phyloP scores from a whole-genome alignment of 2,888 invertebrate genomes.

The Chrysotoxum bicinctum region DNA sequence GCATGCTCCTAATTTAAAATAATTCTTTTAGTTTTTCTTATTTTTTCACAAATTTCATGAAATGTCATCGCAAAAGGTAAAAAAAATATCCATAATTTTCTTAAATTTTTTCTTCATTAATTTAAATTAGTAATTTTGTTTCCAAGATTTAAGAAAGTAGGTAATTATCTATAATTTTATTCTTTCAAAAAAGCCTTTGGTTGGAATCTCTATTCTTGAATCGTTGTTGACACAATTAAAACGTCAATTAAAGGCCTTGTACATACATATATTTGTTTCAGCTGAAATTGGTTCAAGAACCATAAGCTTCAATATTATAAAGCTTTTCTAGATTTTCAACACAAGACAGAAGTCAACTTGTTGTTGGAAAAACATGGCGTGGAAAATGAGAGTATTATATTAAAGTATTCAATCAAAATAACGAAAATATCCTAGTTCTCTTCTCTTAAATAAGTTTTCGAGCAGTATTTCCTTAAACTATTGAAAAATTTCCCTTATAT shows the following conservation, averaged over 20 bases:
- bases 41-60: neutral
- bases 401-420: neutral
- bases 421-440: neutral
- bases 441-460: constrained; percentile 9
- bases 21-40: neutral
- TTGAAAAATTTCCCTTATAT: neutral
- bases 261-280: neutral
- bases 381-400: neutral
- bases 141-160: too few relatives aligned
- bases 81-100: too few relatives aligned
- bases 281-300: neutral
- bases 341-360: neutral
- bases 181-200: neutral
- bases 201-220: neutral
- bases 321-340: constrained; percentile 1
- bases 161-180: too few relatives aligned
- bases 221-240: neutral
- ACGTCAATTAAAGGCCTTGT: neutral
- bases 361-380: neutral
- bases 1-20: neutral
- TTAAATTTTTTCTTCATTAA: too few relatives aligned
- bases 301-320: neutral
- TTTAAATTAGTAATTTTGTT: too few relatives aligned
- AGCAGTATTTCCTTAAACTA: neutral
- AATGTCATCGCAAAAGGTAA: neutral